Conservation (phyloP, 2,113 vertebrate species). For the Oostethus manadensis region DNA sequence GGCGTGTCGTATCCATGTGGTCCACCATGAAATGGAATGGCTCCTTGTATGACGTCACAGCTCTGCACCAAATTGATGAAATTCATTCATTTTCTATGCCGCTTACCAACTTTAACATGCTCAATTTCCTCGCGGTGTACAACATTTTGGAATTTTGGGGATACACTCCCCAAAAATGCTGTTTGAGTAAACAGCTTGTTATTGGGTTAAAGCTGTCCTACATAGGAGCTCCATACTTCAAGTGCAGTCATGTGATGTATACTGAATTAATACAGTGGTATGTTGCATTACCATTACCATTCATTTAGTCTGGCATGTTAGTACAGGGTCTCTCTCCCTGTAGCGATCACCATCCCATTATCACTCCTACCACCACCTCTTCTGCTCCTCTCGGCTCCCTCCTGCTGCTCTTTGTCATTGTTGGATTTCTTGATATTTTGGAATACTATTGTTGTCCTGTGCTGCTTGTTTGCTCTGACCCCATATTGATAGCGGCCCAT, state of each 20-base stretch:
- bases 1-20: no score
- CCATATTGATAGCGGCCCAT: conserved; percentile 69
- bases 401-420: conserved; percentile 56
- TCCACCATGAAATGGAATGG: no score
- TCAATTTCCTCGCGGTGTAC: no score
- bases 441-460: conserved; percentile 68
- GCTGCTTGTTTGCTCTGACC: conserved; percentile 66
- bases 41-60: no score
- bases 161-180: no score
- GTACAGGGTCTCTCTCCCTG: conserved; percentile 22
- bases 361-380: conserved; percentile 14
- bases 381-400: conserved; percentile 60
- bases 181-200: no score
- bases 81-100: no score
- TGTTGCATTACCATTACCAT: no score
- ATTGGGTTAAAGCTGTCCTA: background rate
- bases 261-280: background rate
- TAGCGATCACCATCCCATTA: conserved; percentile 38
- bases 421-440: conserved; percentile 57
- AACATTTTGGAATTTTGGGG: no score
- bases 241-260: conserved; percentile 26
- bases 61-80: no score
- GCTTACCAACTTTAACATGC: no score
- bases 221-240: background rate
- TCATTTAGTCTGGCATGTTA: conserved; percentile 29